A percentile compares a stretch with the other conserved stretches of the same genome.
phyloP scores from a whole-genome alignment of 2,797 vertebrate species.

The Gymnoscopelus braueri region DNA sequence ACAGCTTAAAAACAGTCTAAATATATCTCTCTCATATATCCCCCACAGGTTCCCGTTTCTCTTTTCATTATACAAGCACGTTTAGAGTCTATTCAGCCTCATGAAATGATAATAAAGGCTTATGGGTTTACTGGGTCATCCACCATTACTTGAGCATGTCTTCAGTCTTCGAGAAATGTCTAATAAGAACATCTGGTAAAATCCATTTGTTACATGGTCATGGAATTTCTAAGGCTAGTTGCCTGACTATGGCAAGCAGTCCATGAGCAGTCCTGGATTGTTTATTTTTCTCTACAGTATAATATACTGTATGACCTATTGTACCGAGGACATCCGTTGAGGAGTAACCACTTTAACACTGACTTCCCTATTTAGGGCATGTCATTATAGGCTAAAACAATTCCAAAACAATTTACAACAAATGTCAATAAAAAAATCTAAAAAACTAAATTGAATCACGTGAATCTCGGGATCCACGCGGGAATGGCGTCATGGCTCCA shows the following conservation, averaged over 20 bases:
- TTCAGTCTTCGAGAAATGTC: conserved; percentile 32
- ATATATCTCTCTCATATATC: conserved; percentile 14
- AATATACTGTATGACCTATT: conserved; percentile 38
- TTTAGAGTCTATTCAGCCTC: conserved; percentile 5
- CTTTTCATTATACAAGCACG: conserved; percentile 28
- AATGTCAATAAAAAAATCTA: no score
- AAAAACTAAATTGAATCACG: no score
- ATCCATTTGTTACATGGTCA: conserved; percentile 26
- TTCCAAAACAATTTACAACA: no score
- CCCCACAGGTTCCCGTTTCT: conserved; percentile 8
- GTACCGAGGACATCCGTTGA: conserved; percentile 39
- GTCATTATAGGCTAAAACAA: no score
- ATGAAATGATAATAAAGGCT: conserved; percentile 36
- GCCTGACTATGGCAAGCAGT: conserved; percentile 41
- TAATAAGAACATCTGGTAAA: conserved; percentile 13
- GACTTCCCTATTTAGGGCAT: no score
- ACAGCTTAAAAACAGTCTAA: conserved; percentile 24
- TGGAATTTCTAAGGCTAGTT: conserved; percentile 43
- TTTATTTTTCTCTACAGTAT: conserved; percentile 53
- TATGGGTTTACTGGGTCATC: conserved; percentile 6
- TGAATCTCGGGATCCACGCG: no score
- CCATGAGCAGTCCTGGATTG: conserved; percentile 25
- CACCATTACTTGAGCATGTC: background rate
- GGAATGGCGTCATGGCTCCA: no score
- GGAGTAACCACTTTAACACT: conserved; percentile 26